Base-by-base conservation (phyloP, 2,888 invertebrate genomes). In the Harpalus rufipes region DNA sequence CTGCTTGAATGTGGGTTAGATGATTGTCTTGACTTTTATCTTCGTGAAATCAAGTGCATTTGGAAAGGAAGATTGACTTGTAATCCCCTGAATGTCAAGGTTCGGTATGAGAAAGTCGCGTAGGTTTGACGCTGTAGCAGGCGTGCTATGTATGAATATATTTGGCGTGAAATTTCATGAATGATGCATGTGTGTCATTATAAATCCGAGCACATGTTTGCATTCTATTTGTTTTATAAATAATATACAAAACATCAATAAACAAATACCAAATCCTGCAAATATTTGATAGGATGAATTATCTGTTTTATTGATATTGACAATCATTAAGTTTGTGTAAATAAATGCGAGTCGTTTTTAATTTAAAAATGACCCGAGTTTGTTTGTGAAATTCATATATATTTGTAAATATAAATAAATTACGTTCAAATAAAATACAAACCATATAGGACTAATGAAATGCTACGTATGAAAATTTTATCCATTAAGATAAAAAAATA, bases 111-210 rank as follows among this genome's bases (percentile, higher is more conserved):
- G 63, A 63, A 63, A 63, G 63, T 25, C 18, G 18, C 21, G 25
- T 25, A 21, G 63, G 63, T 21, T 59, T 16, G 59, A 59, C 21
- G 25, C 1, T 12, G 21, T 63, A 25, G 63, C 7, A 18, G 63
- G 59, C 59, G 59, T 32, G 32, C 32, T 51, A 12, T 63, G 63
- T 25, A 63, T 63, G 63, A 63, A 63, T 63, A 63, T 10, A 63
- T 63, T 63, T 63, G 18, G 25, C 63, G 63, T 25, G 63, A 63
- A 63, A 63, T 63, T 25, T 63, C 63, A 63, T 63, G 63, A 63
- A 63, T 63, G 63, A 63, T 63, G 63, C 25, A 63, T 63, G 12
- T 51, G 44, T 51, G 44, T 51, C 44, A 63, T 25, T 63, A 21
- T 21, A 63, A 21, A 63, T 59, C 63, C 16, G 25, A 25, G 21